Conservation (phyloP, 2,113 vertebrate species). For the Telmatochromis sp. region DNA sequence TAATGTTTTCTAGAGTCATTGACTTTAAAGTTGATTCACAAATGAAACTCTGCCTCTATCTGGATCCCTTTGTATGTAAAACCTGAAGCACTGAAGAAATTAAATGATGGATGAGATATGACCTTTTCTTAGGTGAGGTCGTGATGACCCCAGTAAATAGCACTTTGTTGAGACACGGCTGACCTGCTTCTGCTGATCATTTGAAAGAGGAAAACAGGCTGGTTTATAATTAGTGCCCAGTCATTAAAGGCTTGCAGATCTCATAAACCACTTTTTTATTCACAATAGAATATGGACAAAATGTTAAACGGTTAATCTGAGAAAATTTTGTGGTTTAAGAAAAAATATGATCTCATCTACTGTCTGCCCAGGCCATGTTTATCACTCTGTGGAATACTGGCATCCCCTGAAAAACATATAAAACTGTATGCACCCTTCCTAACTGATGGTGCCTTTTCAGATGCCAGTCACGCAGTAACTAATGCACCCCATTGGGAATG, state of each 20-base stretch:
- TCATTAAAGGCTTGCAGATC: background rate
- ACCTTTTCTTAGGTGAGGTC: background rate
- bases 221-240: background rate
- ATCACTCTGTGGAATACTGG: background rate
- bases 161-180: background rate
- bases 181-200: background rate
- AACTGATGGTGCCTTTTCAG: background rate
- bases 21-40: background rate
- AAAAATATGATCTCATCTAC: background rate
- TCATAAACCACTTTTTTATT: background rate
- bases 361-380: background rate
- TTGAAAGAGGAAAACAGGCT: background rate
- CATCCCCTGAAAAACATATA: background rate
- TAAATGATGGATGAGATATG: background rate
- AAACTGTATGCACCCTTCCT: background rate
- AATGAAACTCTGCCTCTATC: background rate
- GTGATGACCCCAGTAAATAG: background rate
- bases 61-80: background rate
- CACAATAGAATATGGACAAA: background rate
- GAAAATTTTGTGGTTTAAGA: background rate
- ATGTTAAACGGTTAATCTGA: background rate
- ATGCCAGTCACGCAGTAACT: background rate
- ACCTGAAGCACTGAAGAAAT: background rate
- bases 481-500: background rate
- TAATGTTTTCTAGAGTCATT: background rate